These are phyloP conservation scores for Meriones psammophilus DNA, from an alignment of 2,797 vertebrate species.

Conservation along the genomic window DNA sequence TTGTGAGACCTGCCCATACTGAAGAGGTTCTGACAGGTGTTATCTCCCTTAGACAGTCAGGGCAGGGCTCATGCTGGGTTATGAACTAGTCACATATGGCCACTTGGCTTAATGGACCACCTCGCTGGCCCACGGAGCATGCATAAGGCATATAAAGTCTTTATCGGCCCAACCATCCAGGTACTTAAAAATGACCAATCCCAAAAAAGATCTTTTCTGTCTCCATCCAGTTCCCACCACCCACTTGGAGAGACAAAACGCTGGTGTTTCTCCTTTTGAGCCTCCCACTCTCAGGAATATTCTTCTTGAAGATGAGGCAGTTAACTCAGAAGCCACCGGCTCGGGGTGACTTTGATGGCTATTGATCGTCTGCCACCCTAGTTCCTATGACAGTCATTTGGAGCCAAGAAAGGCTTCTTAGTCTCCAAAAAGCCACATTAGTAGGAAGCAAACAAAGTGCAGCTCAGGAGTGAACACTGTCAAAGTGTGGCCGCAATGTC, in stretches of 20 bases:
- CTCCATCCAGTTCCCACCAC: too few relatives aligned
- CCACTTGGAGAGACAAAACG: too few relatives aligned
- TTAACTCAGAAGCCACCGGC: background rate
- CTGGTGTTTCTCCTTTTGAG: too few relatives aligned
- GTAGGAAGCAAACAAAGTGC: background rate
- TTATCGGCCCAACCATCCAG: background rate
- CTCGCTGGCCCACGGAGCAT: background rate
- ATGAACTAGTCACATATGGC: background rate
- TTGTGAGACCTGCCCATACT: background rate
- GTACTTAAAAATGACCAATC: background rate
- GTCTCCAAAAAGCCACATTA: background rate
- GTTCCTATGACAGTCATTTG: background rate
- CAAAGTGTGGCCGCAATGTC: background rate
- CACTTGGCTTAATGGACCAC: background rate
- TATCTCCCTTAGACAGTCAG: background rate
- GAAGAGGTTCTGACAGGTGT: background rate
- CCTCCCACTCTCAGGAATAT: background rate
- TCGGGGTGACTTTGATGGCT: background rate
- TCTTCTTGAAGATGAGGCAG: background rate
- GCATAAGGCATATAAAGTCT: background rate
- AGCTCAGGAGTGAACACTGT: background rate
- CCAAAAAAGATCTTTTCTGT: background rate
- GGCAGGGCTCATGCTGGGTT: background rate
- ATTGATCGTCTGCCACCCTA: background rate
- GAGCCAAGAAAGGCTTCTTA: background rate